A percentile compares a stretch with the other conserved stretches of the same genome.
These are phyloP conservation scores for Bubo blakistoni DNA, from an alignment of 2,113 vertebrate species.

Conservation along the genomic window DNA sequence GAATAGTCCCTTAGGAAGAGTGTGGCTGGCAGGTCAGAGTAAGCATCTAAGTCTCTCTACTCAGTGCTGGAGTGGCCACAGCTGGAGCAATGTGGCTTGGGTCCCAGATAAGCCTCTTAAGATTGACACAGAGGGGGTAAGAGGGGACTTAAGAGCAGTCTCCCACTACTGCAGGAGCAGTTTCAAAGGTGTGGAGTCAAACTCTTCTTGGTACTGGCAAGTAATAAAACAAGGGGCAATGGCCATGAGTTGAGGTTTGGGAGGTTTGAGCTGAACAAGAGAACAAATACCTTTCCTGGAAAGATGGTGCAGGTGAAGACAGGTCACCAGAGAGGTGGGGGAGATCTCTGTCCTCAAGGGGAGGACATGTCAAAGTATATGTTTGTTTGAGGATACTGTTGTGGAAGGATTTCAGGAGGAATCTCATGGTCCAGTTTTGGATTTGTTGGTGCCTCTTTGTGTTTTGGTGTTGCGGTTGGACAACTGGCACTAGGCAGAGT, in stretches of 20 bases:
- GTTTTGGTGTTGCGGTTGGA: background rate
- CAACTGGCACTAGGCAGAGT: background rate
- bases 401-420: background rate
- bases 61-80: background rate
- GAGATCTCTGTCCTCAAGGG: background rate
- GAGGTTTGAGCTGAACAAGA: background rate
- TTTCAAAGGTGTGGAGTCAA: background rate
- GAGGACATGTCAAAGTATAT: background rate
- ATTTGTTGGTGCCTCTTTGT: background rate
- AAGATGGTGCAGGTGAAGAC: background rate
- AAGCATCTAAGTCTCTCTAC: background rate
- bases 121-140: background rate
- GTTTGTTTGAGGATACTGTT: background rate
- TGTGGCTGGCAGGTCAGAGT: background rate
- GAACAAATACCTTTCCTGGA: background rate
- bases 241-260: background rate
- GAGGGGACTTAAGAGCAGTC: background rate
- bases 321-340: background rate
- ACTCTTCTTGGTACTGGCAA: background rate
- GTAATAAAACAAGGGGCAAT: background rate
- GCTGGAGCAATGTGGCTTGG: background rate
- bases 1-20: background rate
- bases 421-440: background rate
- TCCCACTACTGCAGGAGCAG: background rate
- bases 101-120: background rate